Base-by-base conservation (phyloP, 2,888 invertebrate genomes). In the Germaria angustata region DNA sequence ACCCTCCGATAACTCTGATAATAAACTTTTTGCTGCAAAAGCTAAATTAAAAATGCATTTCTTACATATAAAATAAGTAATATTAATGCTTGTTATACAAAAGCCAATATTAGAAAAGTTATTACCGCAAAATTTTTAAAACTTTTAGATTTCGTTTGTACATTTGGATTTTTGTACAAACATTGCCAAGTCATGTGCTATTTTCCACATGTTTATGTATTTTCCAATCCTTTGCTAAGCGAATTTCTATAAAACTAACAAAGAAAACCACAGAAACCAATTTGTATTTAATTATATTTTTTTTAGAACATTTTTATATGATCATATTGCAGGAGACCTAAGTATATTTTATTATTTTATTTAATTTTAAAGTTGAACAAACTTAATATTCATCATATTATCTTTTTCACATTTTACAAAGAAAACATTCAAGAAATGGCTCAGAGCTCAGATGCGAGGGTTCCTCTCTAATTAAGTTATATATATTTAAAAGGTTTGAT, bases 91-190 rank as follows among this genome's bases (percentile, higher is more conserved):
- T n/a, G n/a, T n/a, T n/a, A n/a, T n/a, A n/a, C n/a, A n/a, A n/a
- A n/a, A n/a, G n/a, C n/a, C n/a, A n/a, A n/a, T n/a, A n/a, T n/a
- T n/a, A n/a, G n/a, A n/a, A n/a, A n/a, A n/a, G n/a, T n/a, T n/a
- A n/a, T n/a, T n/a, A 90, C 90, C 90, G 88, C 90, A 90, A 90
- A 81, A 90, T 90, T 90, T 90, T 90, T 89, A 89, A 90, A 90
- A 90, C 87, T 90, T 90, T 90, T 61, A 49, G 75, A 46, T 63
- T 75, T 46, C 41, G 22, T 9, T 65, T 36, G 32, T 44, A 9
- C 15, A 32, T n/a, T 20, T 68, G 17, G 5, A 13, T 17, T 6
- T 46, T 44, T 24, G 22, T 34, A 17, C n/a, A n/a, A n/a, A n/a
- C n/a, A n/a, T n/a, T n/a, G n/a, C 61, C 24, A 76, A 53, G 6